Evolutionary conservation across 2,113 vertebrate genomes (phyloP).

Genomic region (Helogale parvula): DNA sequence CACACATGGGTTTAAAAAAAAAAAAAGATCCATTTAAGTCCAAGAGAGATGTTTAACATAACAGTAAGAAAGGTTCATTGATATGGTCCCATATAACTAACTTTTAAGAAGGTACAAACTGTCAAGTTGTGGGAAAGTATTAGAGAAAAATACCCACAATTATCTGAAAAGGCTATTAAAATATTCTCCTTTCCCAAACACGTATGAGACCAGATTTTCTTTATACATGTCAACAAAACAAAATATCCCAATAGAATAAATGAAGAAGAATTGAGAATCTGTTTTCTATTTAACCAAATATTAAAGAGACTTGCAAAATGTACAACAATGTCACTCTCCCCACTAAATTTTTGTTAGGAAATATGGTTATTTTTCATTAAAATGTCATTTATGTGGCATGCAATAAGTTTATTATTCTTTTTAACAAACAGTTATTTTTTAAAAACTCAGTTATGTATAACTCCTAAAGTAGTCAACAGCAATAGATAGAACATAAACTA

Average conservation of each 20-base stretch:
- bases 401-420: neutral
- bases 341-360: neutral
- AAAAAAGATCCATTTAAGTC: neutral
- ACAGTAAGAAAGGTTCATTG: neutral
- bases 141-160: neutral
- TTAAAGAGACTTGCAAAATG: constrained; percentile 9
- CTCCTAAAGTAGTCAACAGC: neutral
- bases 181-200: neutral
- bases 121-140: neutral
- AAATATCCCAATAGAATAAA: neutral
- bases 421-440: neutral
- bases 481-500: neutral
- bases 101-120: neutral
- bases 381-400: constrained; percentile 9
- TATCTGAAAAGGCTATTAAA: neutral
- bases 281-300: neutral
- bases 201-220: neutral
- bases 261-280: neutral
- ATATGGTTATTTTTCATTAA: neutral
- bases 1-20: neutral
- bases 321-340: neutral
- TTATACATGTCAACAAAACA: neutral
- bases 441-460: neutral
- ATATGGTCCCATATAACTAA: neutral
- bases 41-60: neutral